Percentiles rank a stretch among this genome's conserved stretches.
phyloP scores from a whole-genome alignment of 2,113 vertebrate genomes.

The Garra rufa region DNA sequence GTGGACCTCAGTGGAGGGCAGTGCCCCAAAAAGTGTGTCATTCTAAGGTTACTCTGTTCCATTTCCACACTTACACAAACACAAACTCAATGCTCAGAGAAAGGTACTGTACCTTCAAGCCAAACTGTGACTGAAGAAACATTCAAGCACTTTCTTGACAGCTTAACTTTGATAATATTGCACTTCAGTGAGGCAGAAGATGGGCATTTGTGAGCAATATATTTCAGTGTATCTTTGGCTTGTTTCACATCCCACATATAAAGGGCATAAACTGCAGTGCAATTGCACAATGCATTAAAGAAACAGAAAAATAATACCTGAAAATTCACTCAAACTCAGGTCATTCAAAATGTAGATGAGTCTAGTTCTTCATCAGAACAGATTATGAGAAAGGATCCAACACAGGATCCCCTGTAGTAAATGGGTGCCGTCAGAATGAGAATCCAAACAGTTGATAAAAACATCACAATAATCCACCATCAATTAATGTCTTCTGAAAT shows the following conservation, averaged over 20 bases:
- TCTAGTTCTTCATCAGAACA: too few relatives aligned
- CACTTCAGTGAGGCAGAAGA: background rate
- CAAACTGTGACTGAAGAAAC: background rate
- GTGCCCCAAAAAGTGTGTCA: slow-evolving; percentile 21
- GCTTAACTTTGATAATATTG: background rate
- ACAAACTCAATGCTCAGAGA: background rate
- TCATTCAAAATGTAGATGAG: too few relatives aligned
- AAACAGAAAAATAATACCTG: too few relatives aligned
- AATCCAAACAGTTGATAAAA: too few relatives aligned
- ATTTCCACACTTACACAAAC: background rate
- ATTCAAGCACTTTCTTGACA: slow-evolving; percentile 27
- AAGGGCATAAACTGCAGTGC: background rate
- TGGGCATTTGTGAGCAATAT: background rate
- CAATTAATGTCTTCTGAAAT: background rate
- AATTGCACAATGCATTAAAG: background rate
- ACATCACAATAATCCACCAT: too few relatives aligned
- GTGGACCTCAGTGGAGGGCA: slow-evolving; percentile 18
- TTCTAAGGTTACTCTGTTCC: slow-evolving; percentile 8
- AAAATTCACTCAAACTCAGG: too few relatives aligned
- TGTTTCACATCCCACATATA: background rate
- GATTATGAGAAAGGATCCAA: too few relatives aligned
- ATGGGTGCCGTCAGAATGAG: too few relatives aligned
- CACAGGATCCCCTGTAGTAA: too few relatives aligned
- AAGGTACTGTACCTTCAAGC: background rate
- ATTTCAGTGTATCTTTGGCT: background rate